These are phyloP conservation scores for Channa argus DNA, from an alignment of 2,113 vertebrate species.

Conservation along the genomic window DNA sequence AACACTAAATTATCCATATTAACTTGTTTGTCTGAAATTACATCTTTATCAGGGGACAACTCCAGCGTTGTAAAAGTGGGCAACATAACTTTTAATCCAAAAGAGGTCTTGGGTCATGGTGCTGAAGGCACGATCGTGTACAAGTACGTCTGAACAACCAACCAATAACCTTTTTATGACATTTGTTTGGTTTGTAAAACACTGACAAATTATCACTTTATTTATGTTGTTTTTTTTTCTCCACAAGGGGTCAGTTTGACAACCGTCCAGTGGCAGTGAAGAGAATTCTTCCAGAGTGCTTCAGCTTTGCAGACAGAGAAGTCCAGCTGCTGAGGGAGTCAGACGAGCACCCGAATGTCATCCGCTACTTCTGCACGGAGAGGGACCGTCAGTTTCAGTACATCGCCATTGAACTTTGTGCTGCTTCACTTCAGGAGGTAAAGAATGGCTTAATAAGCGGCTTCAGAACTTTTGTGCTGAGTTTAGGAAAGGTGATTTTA, in stretches of 20 bases:
- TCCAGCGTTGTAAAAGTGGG: constrained; percentile 87
- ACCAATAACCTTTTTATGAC: neutral
- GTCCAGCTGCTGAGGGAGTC: constrained; percentile 95
- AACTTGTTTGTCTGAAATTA: neutral
- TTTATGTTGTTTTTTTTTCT: constrained; percentile 14
- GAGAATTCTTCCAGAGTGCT: constrained; percentile 96
- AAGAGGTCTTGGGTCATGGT: constrained; percentile 92
- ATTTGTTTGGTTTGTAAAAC: neutral
- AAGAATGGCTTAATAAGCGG: too few species aligned
- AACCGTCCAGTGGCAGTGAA: constrained; percentile 94
- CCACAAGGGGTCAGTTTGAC: constrained; percentile 92
- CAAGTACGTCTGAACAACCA: constrained; percentile 82
- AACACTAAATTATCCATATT: neutral
- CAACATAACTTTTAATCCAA: constrained; percentile 94
- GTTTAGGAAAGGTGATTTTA: too few species aligned
- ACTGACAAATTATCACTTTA: neutral
- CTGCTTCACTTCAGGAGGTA: constrained; percentile 95
- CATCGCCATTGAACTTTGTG: constrained; percentile 96
- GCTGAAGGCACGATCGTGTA: constrained; percentile 99
- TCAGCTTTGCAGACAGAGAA: constrained; percentile 96
- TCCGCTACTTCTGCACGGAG: constrained; percentile 98
- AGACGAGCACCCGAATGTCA: constrained; percentile 95
- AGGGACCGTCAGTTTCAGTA: constrained; percentile 98
- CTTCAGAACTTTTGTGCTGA: too few species aligned
- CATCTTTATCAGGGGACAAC: constrained; percentile 84